Evolutionary conservation across 2,113 vertebrate species (phyloP), one percentile per base, ranked within the genome.

Genomic region (Barbus barbus): DNA sequence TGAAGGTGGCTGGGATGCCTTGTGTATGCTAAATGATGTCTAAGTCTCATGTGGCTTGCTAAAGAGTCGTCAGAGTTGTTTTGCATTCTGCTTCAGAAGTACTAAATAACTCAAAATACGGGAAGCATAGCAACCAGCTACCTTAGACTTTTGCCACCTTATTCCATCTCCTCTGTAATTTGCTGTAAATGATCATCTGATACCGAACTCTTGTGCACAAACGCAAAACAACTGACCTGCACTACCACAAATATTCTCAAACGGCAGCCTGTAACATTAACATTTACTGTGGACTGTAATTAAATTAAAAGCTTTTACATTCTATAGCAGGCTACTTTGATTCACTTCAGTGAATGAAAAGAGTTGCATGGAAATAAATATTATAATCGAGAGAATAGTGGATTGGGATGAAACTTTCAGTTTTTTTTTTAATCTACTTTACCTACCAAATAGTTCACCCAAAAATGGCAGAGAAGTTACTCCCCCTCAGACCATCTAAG

Each of bases 361-460:
- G 44, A 76, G 33, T 9, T n/a, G 56, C 1, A 41, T 58, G 46
- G 44, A 48, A 33, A 53, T 18, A 71, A 36, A 9, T 61, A 20
- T 33, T 85, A 36, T 67, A 67, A 76, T 28, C 56, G 14, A 82
- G 41, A 56, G 6, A 44, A 14, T 31, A 65, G 44, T 33, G 51
- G 78, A 26, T 41, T 76, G 46, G 41, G 41, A 61, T 56, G 31
- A 67, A 18, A 33, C 16, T 65, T 67, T 33, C 18, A 7, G 51
- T 53, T 18, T 20, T 53, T 20, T 53, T 53, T 20, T 20, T 6
- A 20, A 53, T 53, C 1, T 20, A 20, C 51, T 53, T 9, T 44
- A 18, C 48, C 48, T 48, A 48, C 46, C 46, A 48, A 14, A 48
- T 48, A 44, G 11, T 12, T 12, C 41, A 12, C 3, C 41, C 41